phyloP scores from a whole-genome alignment of 2,888 invertebrate species.

The Hipparchia semele region DNA sequence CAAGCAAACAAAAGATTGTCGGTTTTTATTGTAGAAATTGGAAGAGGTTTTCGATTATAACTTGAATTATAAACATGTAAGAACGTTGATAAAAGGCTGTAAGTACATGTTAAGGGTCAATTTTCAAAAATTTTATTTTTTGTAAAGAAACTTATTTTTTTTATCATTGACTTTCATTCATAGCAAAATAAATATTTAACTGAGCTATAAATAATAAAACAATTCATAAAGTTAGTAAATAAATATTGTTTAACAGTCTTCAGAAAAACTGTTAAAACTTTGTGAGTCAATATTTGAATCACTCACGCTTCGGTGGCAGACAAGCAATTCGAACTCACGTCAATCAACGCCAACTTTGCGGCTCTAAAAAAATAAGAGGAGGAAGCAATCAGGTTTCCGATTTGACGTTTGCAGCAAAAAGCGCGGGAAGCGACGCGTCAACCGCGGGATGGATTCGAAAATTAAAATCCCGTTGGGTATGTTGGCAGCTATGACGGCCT shows the following conservation, averaged over 20 bases:
- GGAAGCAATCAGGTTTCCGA: conserved; percentile 68
- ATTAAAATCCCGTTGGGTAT: conserved; percentile 78
- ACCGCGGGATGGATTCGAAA: conserved; percentile 75
- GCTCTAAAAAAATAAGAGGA: conserved; percentile 60
- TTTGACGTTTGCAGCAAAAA: conserved; percentile 70
- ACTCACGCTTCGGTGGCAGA: conserved; percentile 63
- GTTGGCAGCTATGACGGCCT: conserved; percentile 70
- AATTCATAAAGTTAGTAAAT: neutral
- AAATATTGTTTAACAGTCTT: conserved; percentile 5
- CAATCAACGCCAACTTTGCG: conserved; percentile 67
- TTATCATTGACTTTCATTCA: too few species aligned
- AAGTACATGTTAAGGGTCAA: too few species aligned
- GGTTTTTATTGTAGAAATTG: too few species aligned
- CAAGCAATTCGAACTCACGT: conserved; percentile 57
- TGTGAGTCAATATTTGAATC: conserved; percentile 57
- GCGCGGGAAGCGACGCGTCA: conserved; percentile 61
- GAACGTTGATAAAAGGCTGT: too few species aligned
- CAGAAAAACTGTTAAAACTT: conserved; percentile 55
- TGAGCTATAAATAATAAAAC: too few species aligned
- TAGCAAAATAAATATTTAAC: too few species aligned
- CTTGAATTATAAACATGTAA: too few species aligned
- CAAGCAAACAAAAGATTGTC: too few species aligned
- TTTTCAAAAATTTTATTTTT: too few species aligned
- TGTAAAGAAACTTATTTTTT: too few species aligned
- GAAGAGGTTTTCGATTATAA: too few species aligned